Evolutionary conservation across 2,113 vertebrate species (phyloP).

Genomic region (Pangasianodon hypophthalmus): DNA sequence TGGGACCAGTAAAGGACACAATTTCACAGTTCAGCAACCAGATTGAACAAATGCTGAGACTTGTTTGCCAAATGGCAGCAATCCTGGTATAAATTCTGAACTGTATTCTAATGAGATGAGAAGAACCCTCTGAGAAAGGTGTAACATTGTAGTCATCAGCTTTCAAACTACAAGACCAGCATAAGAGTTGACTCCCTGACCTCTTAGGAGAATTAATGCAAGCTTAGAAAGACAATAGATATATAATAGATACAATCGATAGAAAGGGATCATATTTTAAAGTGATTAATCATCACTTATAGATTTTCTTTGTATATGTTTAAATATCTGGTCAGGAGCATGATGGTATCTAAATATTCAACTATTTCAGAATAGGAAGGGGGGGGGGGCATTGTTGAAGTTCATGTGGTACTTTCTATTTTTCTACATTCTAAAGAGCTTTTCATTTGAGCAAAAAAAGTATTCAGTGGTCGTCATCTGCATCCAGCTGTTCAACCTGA

Average conservation of each 20-base stretch:
- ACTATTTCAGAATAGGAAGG: not conserved
- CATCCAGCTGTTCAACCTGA: not conserved
- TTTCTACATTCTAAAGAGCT: not conserved
- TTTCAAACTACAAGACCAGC: not conserved
- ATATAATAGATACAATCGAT: not conserved
- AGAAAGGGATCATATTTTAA: not conserved
- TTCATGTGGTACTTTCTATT: not conserved
- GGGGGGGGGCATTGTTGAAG: not conserved
- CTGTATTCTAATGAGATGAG: not conserved
- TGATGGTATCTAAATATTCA: not conserved
- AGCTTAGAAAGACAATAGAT: not conserved
- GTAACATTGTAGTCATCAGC: not conserved
- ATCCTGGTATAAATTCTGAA: not conserved
- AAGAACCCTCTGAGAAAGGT: not conserved
- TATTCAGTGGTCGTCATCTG: not conserved
- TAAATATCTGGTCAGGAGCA: not conserved
- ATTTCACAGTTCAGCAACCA: not conserved
- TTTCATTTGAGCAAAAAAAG: not conserved
- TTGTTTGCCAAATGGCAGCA: not conserved
- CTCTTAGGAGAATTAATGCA: not conserved
- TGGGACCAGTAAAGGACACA: not conserved
- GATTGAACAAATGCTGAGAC: not conserved
- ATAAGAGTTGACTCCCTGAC: not conserved
- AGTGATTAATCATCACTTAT: not conserved
- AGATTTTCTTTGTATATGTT: not conserved